These are phyloP conservation scores for Orchesellides sinensis DNA, from an alignment of 2,888 invertebrate species.

Conservation along the genomic window DNA sequence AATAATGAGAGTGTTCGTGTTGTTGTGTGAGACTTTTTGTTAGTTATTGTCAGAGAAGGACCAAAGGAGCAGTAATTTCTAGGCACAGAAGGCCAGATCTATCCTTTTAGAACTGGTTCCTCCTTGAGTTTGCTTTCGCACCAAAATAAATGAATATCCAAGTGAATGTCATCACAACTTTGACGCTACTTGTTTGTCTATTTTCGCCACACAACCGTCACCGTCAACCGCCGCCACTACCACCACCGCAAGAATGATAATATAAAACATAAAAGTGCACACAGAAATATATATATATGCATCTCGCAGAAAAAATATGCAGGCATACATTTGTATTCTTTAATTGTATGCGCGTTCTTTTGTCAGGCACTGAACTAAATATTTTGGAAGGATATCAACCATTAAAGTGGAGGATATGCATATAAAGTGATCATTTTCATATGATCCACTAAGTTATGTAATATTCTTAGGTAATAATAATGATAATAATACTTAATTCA, in stretches of 20 bases:
- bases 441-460: not conserved
- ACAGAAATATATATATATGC: not conserved
- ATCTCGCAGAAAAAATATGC: not conserved
- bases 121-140: conserved; percentile 60
- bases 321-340: no score
- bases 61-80: conserved; percentile 61
- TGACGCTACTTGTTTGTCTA: conserved; percentile 6
- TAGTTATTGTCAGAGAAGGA: conserved; percentile 56
- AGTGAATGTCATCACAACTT: conserved; percentile 53
- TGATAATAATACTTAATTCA: not conserved
- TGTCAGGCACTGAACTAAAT: conserved; percentile 56
- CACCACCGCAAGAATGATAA: conserved; percentile 35
- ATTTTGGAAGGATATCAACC: conserved; percentile 63
- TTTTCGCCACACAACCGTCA: conserved; percentile 39
- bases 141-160: conserved; percentile 58
- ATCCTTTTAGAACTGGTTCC: conserved; percentile 62
- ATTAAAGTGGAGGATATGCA: conserved; percentile 53
- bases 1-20: conserved; percentile 37
- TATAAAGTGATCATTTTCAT: not conserved
- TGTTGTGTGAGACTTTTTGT: conserved; percentile 39
- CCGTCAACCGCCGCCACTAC: not conserved
- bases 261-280: conserved; percentile 4
- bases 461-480: not conserved
- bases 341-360: not conserved
- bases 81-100: conserved; percentile 58